Evolutionary conservation across 2,888 invertebrate species (phyloP), one percentile per base, ranked within the genome.

Genomic region (Nymphalis c-album): DNA sequence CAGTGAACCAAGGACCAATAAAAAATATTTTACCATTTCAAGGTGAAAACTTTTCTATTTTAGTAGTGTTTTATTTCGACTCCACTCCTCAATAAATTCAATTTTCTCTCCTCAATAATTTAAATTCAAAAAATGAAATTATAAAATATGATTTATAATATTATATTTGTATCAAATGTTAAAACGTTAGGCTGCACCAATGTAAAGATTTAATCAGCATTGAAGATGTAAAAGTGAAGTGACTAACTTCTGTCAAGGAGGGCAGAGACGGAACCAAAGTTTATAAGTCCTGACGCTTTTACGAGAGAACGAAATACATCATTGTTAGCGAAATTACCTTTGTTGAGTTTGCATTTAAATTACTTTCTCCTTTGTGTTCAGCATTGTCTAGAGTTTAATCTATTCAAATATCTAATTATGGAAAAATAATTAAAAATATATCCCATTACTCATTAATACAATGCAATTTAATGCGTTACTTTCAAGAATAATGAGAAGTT

Each of bases 271-370:
- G 46, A 61, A 61, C 55, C 71, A 66, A 71, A 73, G 73, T 73
- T 71, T 71, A 71, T 72, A 73, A 73, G 72, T 72, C 72, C 67
- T 69, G 73, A 68, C 74, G 71, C 69, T 72, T 70, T 69, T 69
- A 70, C 73, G 69, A 69, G 60, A 67, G 61, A 71, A 70, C 74
- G 69, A 73, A 73, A 75, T 75, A 71, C 73, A 72, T 75, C 75
- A 73, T 74, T 75, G 74, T 75, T 74, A 70, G 68, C 66, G 69
- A 71, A 75, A 75, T 72, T 72, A 73, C 69, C 71, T 68, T 68
- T 46, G 64, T 67, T 60, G 67, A 71, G 71, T 71, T 71, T 71
- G 68, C 71, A 71, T 71, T 71, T 71, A 71, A 71, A 71, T 65
- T 68, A 71, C 68, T 70, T 60, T 66, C 63, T 55, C 66, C 63